Base-by-base conservation (phyloP, 2,888 invertebrate species). In the Nomada hirtipes region DNA sequence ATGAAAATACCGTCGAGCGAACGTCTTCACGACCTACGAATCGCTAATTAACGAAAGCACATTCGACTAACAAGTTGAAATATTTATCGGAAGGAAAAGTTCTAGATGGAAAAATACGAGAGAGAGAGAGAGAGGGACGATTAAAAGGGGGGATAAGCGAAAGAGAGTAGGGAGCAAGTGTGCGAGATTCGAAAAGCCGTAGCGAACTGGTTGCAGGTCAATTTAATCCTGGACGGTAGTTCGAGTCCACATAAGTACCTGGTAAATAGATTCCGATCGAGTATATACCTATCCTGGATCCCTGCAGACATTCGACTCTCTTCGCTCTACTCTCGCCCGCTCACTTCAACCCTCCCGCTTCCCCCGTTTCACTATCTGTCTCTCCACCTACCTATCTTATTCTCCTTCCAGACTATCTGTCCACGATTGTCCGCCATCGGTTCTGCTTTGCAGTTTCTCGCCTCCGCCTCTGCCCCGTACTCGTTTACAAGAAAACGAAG, bases 261-360 rank as follows among this genome's bases (percentile, higher is more conserved):
- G 80, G 88, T 89, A 91, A 91, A 91, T 91, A 90, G 89, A 90
- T 89, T 89, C 84, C 90, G 85, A 89, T 89, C 89, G 88, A 88
- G 86, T 78, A 36, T 36, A 36, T 36, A 86, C 86, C 84, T 83
- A 86, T 85, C 82, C 83, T 80, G 82, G 86, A 87, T 87, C 85
- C 79, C 84, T 74, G 80, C 88, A 86, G 89, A 83, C 88, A 87
- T 87, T 89, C 87, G 86, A 88, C 78, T 80, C 82, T 82, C 79
- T 76, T 76, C 70, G 71, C 68, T 63, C 74, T 64, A 59, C 77
- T 83, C 81, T 80, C 78, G 60, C 73, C 52, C 78, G 52, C 50
- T 53, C 78, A 52, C 70, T 71, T 71, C 59, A 55, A 57, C 70
- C 79, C 36, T 7, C 68, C 23, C 4, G 20, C 59, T 23, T 47